Evolutionary conservation across 1,140 invertebrate genomes (phyloP).

Genomic region (Lordiphosa clarofinis): DNA sequence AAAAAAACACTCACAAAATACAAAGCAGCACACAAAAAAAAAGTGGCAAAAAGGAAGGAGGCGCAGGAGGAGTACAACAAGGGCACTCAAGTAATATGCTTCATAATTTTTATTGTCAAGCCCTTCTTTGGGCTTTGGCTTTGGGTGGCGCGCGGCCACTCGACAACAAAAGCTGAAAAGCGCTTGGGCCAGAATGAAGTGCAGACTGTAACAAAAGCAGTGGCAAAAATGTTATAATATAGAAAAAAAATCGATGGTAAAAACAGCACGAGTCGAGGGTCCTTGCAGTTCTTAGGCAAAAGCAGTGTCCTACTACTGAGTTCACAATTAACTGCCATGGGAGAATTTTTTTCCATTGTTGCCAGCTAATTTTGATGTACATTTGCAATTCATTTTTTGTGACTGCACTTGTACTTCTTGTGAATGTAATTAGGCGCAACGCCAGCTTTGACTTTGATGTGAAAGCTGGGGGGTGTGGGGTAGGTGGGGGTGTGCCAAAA

Average conservation of each 20-base stretch:
- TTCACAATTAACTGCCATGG: conserved; percentile 38
- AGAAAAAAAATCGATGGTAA: conserved; percentile 48
- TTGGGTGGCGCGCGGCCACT: conserved; percentile 29
- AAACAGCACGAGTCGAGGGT: conserved; percentile 29
- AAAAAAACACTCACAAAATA: conserved; percentile 4
- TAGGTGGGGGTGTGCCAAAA: conserved; percentile 11
- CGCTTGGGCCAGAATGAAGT: conserved; percentile 47
- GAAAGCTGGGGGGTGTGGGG: background rate
- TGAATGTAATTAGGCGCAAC: conserved; percentile 39
- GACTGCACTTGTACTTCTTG: conserved; percentile 26
- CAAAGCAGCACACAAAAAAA: conserved; percentile 31
- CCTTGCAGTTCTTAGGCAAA: conserved; percentile 29
- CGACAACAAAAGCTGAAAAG: conserved; percentile 56
- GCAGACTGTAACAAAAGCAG: conserved; percentile 41
- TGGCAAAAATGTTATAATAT: conserved; percentile 56
- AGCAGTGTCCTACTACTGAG: conserved; percentile 13
- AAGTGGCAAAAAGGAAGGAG: conserved; percentile 34
- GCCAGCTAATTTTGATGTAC: conserved; percentile 49
- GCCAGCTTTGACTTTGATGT: conserved; percentile 35
- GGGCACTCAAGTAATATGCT: conserved; percentile 59
- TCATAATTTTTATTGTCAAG: conserved; percentile 62
- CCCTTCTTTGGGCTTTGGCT: conserved; percentile 38
- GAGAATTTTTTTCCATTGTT: conserved; percentile 18
- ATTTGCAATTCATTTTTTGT: conserved; percentile 33
- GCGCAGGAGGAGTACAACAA: conserved; percentile 33